phyloP scores from a whole-genome alignment of 2,888 invertebrate species.

The Dione vanillae region DNA sequence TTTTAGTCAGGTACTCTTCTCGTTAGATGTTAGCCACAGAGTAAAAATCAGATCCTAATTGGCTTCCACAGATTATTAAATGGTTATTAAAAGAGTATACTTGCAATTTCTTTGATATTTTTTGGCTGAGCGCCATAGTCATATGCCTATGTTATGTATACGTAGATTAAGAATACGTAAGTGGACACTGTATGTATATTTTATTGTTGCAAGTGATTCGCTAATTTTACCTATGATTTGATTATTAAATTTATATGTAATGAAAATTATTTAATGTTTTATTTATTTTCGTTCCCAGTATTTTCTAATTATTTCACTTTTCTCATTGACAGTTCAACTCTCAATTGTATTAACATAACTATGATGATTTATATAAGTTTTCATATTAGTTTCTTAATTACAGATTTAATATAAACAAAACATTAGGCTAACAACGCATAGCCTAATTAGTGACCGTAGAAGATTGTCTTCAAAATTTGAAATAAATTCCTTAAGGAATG shows the following conservation, averaged over 20 bases:
- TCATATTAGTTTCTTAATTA: no score
- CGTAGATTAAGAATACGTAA: constrained; percentile 45
- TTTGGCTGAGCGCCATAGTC: constrained; percentile 48
- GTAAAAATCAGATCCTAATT: constrained; percentile 50
- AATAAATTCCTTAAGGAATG: no score
- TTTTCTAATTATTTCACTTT: no score
- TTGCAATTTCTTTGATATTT: constrained; percentile 48
- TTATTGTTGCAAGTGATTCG: constrained; percentile 74
- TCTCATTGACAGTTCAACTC: no score
- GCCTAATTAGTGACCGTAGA: no score
- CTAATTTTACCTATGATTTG: constrained; percentile 69
- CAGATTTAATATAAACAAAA: no score
- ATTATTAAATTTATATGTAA: constrained; percentile 79
- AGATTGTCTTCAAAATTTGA: no score
- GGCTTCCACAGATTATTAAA: constrained; percentile 60
- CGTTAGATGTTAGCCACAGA: constrained; percentile 36
- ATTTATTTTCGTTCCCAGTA: neutral
- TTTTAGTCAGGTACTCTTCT: constrained; percentile 47
- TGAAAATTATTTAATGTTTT: constrained; percentile 45
- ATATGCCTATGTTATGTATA: constrained; percentile 47
- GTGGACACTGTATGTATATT: constrained; percentile 65
- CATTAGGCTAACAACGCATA: no score
- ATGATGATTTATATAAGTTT: no score
- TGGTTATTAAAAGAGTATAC: constrained; percentile 48
- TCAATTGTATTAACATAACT: no score